A percentile compares a stretch with the other conserved stretches of the same genome.
Conservation (phyloP, 1,140 invertebrate species). For the Drosophila pachea region DNA sequence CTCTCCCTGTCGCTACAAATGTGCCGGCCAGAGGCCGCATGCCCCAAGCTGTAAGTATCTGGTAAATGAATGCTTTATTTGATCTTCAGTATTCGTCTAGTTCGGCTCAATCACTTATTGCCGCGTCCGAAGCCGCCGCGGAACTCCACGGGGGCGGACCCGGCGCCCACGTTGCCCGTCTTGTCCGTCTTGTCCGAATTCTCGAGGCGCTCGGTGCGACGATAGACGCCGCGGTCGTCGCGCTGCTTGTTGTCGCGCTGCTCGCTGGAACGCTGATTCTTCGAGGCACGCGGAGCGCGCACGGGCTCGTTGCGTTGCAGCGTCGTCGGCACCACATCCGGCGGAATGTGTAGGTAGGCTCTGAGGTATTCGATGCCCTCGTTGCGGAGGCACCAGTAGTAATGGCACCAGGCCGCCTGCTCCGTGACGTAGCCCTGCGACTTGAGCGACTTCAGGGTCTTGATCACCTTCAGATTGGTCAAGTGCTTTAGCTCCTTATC, state of each 20-base stretch:
- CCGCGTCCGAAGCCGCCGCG: conserved; percentile 17
- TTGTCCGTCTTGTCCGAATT: conserved; percentile 19
- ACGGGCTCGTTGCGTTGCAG: conserved; percentile 29
- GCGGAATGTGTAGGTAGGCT: conserved; percentile 18
- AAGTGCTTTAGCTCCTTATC: conserved; percentile 24
- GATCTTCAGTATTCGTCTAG: not conserved
- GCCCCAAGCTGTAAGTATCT: no score
- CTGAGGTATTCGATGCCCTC: conserved; percentile 35
- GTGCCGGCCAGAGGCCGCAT: not conserved
- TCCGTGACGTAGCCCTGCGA: conserved; percentile 35
- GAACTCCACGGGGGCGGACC: conserved; percentile 10
- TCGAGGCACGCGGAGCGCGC: conserved; percentile 19
- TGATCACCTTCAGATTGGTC: conserved; percentile 37
- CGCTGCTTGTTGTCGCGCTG: conserved; percentile 17
- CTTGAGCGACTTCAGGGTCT: conserved; percentile 31
- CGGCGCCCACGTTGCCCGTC: conserved; percentile 5
- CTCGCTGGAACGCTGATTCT: conserved; percentile 11
- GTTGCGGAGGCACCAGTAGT: conserved; percentile 37
- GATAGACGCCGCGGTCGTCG: conserved; percentile 17
- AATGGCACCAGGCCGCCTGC: conserved; percentile 36
- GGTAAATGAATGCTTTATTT: not conserved
- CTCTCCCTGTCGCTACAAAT: not conserved
- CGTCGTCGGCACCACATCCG: conserved; percentile 31
- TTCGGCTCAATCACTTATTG: not conserved
- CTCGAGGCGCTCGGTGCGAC: conserved; percentile 4